Evolutionary conservation across 2,888 invertebrate genomes (phyloP).

Genomic region (Cephonodes hylas): DNA sequence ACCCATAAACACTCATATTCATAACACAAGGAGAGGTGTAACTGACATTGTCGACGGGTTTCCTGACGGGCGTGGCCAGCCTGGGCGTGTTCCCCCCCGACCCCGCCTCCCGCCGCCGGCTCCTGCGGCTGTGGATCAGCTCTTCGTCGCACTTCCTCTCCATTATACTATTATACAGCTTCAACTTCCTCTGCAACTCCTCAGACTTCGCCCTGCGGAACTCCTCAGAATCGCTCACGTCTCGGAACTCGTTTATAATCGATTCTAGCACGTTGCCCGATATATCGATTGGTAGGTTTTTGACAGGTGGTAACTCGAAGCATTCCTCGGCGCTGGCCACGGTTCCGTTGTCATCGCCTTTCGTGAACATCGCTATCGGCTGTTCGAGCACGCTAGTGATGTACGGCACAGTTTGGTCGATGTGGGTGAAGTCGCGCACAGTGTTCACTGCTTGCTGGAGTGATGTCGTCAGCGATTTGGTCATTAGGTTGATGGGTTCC

Average conservation of each 20-base stretch:
- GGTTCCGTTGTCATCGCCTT: slow-evolving; percentile 59
- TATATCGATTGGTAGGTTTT: slow-evolving; percentile 70
- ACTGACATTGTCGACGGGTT: slow-evolving; percentile 36
- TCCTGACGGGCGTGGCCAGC: slow-evolving; percentile 47
- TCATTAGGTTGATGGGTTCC: slow-evolving; percentile 62
- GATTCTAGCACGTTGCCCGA: slow-evolving; percentile 67
- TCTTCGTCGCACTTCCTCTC: slow-evolving; percentile 87
- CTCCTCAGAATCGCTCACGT: slow-evolving; percentile 59
- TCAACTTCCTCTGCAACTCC: slow-evolving; percentile 77
- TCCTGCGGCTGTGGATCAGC: slow-evolving; percentile 81
- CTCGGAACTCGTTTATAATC: slow-evolving; percentile 67
- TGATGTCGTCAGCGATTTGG: slow-evolving; percentile 67
- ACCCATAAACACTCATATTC: slow-evolving; percentile 58
- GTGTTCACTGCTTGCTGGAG: slow-evolving; percentile 72
- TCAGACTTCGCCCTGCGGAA: slow-evolving; percentile 50
- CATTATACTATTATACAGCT: slow-evolving; percentile 86
- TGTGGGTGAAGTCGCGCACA: slow-evolving; percentile 61
- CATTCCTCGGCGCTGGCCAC: slow-evolving; percentile 86
- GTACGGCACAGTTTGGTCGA: slow-evolving; percentile 66
- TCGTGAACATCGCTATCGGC: slow-evolving; percentile 60
- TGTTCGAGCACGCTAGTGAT: slow-evolving; percentile 68
- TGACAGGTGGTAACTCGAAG: slow-evolving; percentile 84
- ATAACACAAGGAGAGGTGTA: slow-evolving; percentile 63
- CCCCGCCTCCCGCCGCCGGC: slow-evolving; percentile 50
- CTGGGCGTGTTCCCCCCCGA: slow-evolving; percentile 57